These are phyloP conservation scores for Tyrophagus putrescentiae DNA, from an alignment of 1,140 invertebrate species.

Conservation along the genomic window DNA sequence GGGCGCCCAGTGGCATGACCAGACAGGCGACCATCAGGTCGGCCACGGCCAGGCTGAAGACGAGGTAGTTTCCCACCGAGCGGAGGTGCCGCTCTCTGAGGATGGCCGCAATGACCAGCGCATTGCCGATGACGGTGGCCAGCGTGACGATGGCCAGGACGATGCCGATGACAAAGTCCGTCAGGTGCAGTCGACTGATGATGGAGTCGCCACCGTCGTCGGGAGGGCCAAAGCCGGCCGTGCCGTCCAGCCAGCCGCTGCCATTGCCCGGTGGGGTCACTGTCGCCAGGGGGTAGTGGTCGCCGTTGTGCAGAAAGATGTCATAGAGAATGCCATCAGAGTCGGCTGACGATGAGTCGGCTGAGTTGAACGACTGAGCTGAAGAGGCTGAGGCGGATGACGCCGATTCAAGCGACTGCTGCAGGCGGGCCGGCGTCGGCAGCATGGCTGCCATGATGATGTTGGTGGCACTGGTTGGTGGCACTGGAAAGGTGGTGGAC, in stretches of 20 bases:
- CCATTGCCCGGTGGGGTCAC: background rate
- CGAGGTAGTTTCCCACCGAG: constrained; percentile 66
- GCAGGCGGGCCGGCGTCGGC: no score
- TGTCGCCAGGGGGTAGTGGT: background rate
- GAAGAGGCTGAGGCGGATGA: background rate
- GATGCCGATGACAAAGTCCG: constrained; percentile 4
- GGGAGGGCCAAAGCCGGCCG: background rate
- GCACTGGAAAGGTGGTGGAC: no score
- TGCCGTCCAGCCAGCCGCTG: background rate
- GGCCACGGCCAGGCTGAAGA: constrained; percentile 66
- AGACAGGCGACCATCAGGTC: constrained; percentile 68
- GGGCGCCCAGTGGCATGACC: constrained; percentile 72
- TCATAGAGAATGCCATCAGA: background rate
- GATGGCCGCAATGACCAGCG: constrained; percentile 84
- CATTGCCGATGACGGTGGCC: constrained; percentile 47
- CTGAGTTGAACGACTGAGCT: background rate
- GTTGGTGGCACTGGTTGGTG: no score
- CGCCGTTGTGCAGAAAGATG: background rate
- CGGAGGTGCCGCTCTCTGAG: constrained; percentile 69
- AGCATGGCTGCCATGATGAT: no score
- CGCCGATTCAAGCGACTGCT: background rate
- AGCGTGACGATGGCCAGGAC: constrained; percentile 23
- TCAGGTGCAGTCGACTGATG: background rate
- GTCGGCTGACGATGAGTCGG: background rate
- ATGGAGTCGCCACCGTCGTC: background rate